These are phyloP conservation scores for Gnatocerus cornutus DNA, from an alignment of 2,888 invertebrate genomes.

Conservation along the genomic window DNA sequence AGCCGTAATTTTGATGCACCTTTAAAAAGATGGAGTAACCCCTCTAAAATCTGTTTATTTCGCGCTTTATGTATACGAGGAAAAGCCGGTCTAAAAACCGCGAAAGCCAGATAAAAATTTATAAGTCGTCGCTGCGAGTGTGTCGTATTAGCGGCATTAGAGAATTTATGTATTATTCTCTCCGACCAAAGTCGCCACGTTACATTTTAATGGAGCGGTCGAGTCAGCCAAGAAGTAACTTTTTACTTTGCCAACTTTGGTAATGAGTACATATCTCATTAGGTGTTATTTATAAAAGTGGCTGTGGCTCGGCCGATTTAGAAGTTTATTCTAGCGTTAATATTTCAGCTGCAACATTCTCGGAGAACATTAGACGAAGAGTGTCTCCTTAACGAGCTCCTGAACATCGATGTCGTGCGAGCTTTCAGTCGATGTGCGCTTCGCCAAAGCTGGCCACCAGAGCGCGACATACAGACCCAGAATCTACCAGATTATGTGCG, in stretches of 20 bases:
- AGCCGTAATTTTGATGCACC: slow-evolving; percentile 15
- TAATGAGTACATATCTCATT: slow-evolving; percentile 59
- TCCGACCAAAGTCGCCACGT: slow-evolving; percentile 16
- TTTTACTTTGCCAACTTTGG: slow-evolving; percentile 55
- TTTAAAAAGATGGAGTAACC: slow-evolving; percentile 23
- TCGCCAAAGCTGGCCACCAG: slow-evolving; percentile 37
- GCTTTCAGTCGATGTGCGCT: slow-evolving; percentile 31
- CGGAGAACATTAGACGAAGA: slow-evolving; percentile 1
- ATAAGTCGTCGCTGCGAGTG: slow-evolving; percentile 27
- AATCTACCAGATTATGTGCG: slow-evolving; percentile 48
- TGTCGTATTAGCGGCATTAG: slow-evolving; percentile 33
- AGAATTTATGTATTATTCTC: slow-evolving; percentile 39
- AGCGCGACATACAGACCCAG: slow-evolving; percentile 47
- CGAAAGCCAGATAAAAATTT: slow-evolving; percentile 35
- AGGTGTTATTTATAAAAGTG: slow-evolving; percentile 58
- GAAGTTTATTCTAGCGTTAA: slow-evolving; percentile 44
- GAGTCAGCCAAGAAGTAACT: slow-evolving; percentile 50
- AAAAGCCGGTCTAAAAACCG: slow-evolving; percentile 10
- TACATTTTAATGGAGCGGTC: slow-evolving; percentile 43
- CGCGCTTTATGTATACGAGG: slow-evolving; percentile 15
- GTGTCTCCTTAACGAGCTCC: slow-evolving; percentile 6
- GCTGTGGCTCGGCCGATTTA: slow-evolving; percentile 39
- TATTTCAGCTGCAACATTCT: slow-evolving; percentile 22
- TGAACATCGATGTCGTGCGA: slow-evolving; percentile 14
- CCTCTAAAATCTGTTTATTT: slow-evolving; percentile 29